These are phyloP conservation scores for Aleadryas rufinucha DNA, from an alignment of 2,113 vertebrate genomes.

Conservation along the genomic window DNA sequence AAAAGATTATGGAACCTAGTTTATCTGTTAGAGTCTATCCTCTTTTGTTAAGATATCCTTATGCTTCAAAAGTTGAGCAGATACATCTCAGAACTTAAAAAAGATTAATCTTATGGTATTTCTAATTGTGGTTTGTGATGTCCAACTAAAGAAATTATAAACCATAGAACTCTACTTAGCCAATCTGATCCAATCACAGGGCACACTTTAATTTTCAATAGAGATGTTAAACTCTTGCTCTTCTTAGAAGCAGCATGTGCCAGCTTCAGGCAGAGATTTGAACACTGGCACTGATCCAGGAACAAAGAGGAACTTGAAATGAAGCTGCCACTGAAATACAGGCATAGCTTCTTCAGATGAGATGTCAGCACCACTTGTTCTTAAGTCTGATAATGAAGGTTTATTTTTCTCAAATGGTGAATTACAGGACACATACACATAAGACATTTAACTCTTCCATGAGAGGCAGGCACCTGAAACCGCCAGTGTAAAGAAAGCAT, in stretches of 20 bases:
- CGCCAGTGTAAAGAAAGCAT: constrained; percentile 20
- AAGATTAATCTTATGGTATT: constrained; percentile 42
- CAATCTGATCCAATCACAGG: constrained; percentile 41
- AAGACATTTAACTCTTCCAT: constrained; percentile 53
- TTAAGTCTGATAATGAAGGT: constrained; percentile 45
- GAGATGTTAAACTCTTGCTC: constrained; percentile 36
- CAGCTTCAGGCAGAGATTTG: constrained; percentile 55
- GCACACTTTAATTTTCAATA: constrained; percentile 55
- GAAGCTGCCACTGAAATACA: neutral
- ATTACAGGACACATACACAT: constrained; percentile 34
- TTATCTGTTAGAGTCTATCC: constrained; percentile 34
- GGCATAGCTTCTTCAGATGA: constrained; percentile 20
- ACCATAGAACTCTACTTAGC: constrained; percentile 30
- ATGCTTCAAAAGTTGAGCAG: constrained; percentile 53
- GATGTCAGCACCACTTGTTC: constrained; percentile 18
- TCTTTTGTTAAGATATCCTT: constrained; percentile 51
- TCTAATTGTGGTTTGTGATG: constrained; percentile 53
- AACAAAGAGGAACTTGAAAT: constrained; percentile 20
- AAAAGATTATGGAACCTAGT: constrained; percentile 40
- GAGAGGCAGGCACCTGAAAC: neutral
- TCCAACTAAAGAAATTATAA: constrained; percentile 48
- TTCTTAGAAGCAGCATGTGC: constrained; percentile 26
- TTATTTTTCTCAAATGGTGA: constrained; percentile 59
- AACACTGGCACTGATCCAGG: constrained; percentile 50
- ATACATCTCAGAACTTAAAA: constrained; percentile 38